Base-by-base conservation (phyloP, 2,888 invertebrate genomes). In the Uloborus plumipes region DNA sequence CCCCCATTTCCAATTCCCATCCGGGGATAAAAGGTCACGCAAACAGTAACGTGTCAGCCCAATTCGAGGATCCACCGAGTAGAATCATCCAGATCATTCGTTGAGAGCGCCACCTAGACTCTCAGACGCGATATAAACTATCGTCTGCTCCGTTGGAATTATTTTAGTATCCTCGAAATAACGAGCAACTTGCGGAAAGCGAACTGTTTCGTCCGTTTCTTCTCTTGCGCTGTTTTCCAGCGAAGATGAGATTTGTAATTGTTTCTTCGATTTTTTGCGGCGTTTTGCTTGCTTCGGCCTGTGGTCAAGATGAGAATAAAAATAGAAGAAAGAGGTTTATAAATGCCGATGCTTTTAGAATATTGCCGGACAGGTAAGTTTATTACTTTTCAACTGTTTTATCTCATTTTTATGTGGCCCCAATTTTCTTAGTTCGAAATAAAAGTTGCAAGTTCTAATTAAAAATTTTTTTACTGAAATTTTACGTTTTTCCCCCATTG, bases 321-420 rank as follows among this genome's bases (percentile, higher is more conserved):
- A 62, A 62, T 15, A 62, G 61, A n/a, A 31, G 31, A 31, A 62
- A 62, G 61, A 13, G 61, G 16, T 62, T 62, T n/a, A 16, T 62
- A 15, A 62, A 31, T 20, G 26, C 61, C 7, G 61, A 62, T 39
- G 39, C 31, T 31, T 62, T 26, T 26, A 31, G 31, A 31, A 14
- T 62, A 9, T 31, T 62, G 26, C 26, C 26, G 14, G 61, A 62
- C 31, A 62, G 15, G 61, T 62, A 31, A 62, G 61, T 14, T 62
- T 31, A 15, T 62, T 31, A 22, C 0, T 59, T 59, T 15, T 6
- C 1, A 6, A n/a, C 14, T 55, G 55, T 9, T 55, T 18, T 55
- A 0, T 13, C 16, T 18, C n/a, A n/a, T 55, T 15, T 14, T 1
- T 53, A 7, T 53, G 1, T 53, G 4, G 1, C n/a, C 4, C 4